Evolutionary conservation across 2,113 vertebrate species (phyloP), one percentile per base, ranked within the genome.

Genomic region (Tonatia bakeri): DNA sequence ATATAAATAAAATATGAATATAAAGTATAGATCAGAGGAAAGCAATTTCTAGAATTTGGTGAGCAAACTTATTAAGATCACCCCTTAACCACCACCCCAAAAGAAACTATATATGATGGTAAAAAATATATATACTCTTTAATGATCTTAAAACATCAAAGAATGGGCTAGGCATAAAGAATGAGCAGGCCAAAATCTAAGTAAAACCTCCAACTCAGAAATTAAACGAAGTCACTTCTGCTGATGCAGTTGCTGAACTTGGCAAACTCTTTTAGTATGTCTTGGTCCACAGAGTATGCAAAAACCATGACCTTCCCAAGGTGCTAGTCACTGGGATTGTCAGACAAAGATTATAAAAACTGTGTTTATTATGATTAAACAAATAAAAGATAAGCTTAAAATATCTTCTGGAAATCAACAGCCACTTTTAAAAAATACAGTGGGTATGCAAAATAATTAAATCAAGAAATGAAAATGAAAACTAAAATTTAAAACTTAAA

Each of bases 401-500:
- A 67, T 69, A 69, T 45, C 19, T 72, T 7, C 38, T 92, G 12
- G 24, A 7, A 56, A 64, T 4, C 10, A 70, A 54, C 2, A 87
- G 13, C 6, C 59, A 38, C 19, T 79, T 64, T 8, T 1, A 7
- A 38, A 81, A 61, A 77, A 87, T 43, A 64, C 2, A 81, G 12
- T 7, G 54, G 12, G 75, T 61, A 2, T 86, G 15, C 3, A 91
- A 93, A 91, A 94, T 8, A 82, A 86, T 47, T 4, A 95, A 93
- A 64, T 69, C 0, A 56, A 84, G 17, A 79, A 76, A 87, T 80
- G 1, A 94, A 75, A 76, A 84, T 75, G 0, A 94, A 96, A 72
- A 64, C 15, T 89, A 67, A 83, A 96, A 65, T 87, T 80, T 92
- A 80, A 85, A 94, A 94, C 24, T 50, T 16, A 45, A 79, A 94